Base-by-base conservation (phyloP, 2,888 invertebrate genomes). In the Platypus cylindrus region DNA sequence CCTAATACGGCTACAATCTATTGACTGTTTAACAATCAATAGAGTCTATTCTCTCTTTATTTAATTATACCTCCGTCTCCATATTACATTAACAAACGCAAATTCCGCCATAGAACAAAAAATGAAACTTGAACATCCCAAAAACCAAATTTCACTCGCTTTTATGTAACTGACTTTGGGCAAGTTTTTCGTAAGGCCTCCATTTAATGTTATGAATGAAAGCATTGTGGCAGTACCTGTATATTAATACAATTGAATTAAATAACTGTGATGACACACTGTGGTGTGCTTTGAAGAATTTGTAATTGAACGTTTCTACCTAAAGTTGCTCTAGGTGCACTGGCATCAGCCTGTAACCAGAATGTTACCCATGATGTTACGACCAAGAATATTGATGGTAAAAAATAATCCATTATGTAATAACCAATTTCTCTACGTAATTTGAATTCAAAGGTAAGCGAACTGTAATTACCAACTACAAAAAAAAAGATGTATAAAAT, bases 141-240 rank as follows among this genome's bases (percentile, higher is more conserved):
- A 63, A 59, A 87, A 87, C 86, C 87, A 89, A 41, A 87, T 80
- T 61, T 89, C 87, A 42, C 85, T 85, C 2, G 85, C 83, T 62
- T 87, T 89, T 41, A 87, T 84, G 53, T 87, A 87, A 2, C 86
- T 86, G 14, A 87, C 87, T 60, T 87, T 87, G 1, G 87, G 87
- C 41, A 87, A 61, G 4, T 81, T 83, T 60, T 84, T 85, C 30
- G 80, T 82, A 49, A 85, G 80, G 20, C 84, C 83, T 5, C 85
- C 81, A 20, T 85, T 85, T 40, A 87, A 65, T 9, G 87, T 87
- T 50, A 87, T 87, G 53, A 87, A 87, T 25, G 87, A 83, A 46
- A 87, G 65, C 75, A 87, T 82, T 1, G 86, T 86, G 48, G 82
- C 80, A 2, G 85, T 83, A 22, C 83, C 83, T 80, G 58, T 29